Evolutionary conservation across 2,888 invertebrate species (phyloP).

Genomic region (Scotopteryx bipunctaria): DNA sequence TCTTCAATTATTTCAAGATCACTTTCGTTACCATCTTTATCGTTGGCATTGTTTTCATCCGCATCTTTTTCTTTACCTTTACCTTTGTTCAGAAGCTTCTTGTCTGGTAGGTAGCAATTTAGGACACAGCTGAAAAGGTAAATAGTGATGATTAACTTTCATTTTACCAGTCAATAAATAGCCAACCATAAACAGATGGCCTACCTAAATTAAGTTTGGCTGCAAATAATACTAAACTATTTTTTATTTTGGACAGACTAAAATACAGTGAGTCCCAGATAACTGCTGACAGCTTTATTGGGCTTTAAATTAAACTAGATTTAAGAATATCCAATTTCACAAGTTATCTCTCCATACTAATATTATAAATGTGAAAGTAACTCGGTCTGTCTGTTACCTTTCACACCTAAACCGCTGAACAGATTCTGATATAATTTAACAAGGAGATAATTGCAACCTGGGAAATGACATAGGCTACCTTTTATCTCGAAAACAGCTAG

Average conservation of each 20-base stretch:
- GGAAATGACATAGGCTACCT: neutral
- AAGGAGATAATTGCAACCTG: neutral
- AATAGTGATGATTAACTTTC: constrained; percentile 6
- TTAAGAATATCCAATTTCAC: no score
- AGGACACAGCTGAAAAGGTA: constrained; percentile 73
- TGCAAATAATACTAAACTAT: no score
- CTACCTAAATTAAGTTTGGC: no score
- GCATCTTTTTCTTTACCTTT: constrained; percentile 9
- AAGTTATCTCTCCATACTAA: no score
- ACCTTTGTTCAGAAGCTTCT: constrained; percentile 8
- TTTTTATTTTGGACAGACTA: no score
- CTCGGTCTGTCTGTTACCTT: neutral
- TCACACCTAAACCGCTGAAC: neutral
- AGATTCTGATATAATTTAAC: neutral
- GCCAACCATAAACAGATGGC: no score
- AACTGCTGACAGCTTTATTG: no score
- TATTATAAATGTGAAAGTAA: no score
- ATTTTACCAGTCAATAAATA: no score
- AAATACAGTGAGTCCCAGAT: no score
- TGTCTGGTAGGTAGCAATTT: constrained; percentile 52
- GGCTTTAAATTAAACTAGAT: no score
- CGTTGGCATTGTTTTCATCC: constrained; percentile 18
- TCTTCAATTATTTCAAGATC: constrained; percentile 75
- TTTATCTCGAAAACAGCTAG: neutral
- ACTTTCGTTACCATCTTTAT: constrained; percentile 61